These are phyloP conservation scores for Rhinichthys osculus DNA, from an alignment of 2,797 vertebrate species.

Conservation along the genomic window DNA sequence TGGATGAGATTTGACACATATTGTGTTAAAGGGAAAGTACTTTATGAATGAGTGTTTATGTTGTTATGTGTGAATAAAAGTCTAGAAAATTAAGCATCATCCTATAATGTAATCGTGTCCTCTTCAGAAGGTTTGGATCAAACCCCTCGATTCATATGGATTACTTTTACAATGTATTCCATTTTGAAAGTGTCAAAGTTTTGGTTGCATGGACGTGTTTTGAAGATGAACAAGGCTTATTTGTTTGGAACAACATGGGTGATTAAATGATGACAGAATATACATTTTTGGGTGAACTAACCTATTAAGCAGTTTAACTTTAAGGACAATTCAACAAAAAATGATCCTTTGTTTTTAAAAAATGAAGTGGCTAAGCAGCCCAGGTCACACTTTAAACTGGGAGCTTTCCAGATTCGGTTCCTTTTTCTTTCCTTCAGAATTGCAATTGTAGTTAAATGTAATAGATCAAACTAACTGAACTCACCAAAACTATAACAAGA, in stretches of 20 bases:
- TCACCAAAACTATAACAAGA: not conserved
- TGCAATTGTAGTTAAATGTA: not conserved
- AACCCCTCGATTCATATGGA: not conserved
- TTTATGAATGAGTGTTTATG: not conserved
- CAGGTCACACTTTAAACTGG: not conserved
- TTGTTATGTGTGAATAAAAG: not conserved
- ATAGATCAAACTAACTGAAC: not conserved
- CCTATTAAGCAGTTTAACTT: not conserved
- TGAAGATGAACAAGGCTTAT: not conserved
- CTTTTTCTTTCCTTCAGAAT: not conserved
- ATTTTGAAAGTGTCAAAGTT: not conserved
- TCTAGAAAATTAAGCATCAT: not conserved
- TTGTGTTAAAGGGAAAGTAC: not conserved
- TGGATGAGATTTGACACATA: not conserved
- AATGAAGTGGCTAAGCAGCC: not conserved
- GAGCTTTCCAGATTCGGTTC: not conserved
- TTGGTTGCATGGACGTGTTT: not conserved
- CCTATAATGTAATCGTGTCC: not conserved
- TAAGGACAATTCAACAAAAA: not conserved
- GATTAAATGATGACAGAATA: not conserved
- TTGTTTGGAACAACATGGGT: not conserved
- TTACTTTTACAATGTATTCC: not conserved
- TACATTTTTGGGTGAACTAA: not conserved
- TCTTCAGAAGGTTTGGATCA: not conserved
- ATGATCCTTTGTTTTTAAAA: not conserved